Base-by-base conservation (phyloP, 1,140 invertebrate genomes). In the Cherax destructor region DNA sequence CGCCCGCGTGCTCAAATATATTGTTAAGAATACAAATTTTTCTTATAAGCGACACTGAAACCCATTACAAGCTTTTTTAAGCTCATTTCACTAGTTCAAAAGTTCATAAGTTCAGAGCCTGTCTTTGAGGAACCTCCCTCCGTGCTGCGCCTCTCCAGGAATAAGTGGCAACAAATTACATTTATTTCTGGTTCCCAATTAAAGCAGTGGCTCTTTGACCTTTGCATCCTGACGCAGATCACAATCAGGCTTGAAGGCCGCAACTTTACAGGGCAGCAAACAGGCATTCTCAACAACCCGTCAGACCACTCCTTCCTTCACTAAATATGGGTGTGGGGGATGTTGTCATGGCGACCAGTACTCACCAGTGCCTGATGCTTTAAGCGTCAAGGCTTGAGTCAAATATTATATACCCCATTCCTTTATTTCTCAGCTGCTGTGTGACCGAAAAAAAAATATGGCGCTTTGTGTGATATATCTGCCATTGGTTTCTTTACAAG, bases 161-260 rank as follows among this genome's bases (percentile, higher is more conserved):
- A 30, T 30, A 74, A 30, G 69, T 74, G 69, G 69, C 21, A 74
- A 30, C 69, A 74, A 74, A 74, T 74, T 74, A 30, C n/a, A 74
- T 74, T 74, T 21, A 74, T 74, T 30, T 24, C 24, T 74, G 69
- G 69, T 74, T 74, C 69, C 69, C 69, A 74, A 74, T 74, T 74
- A 74, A 74, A 74, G 69, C 69, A n/a, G 69, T 30, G 69, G 6
- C 6, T 30, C 69, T 74, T 74, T 74, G 69, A 74, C 69, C 69
- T 30, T 30, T 74, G n/a, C 21, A 74, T 74, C 69, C 69, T 30
- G 69, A 74, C n/a, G 69, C 69, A 30, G 69, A 30, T 74, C 69
- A 74, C 69, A 74, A 24, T 74, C 69, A n/a, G 24, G 69, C n/a
- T 30, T 74, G 69, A 74, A 74, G 69, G 24, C 24, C 69, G 11